Percentiles rank a stretch among this genome's conserved stretches.
These are phyloP conservation scores for Protosalanx chinensis DNA, from an alignment of 2,797 vertebrate species.

Conservation along the genomic window DNA sequence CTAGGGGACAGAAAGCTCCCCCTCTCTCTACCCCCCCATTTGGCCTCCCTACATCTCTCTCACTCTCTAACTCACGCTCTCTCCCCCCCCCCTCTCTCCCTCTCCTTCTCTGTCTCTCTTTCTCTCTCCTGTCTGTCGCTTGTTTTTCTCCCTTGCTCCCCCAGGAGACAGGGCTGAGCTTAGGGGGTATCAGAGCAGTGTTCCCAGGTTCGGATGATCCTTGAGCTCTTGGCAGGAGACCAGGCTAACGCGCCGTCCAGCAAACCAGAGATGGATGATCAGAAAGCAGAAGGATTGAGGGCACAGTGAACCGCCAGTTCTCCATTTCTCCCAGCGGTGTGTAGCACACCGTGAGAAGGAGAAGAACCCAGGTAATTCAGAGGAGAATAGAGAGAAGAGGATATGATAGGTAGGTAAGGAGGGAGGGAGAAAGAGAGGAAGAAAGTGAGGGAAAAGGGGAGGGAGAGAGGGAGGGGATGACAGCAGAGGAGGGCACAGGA, in stretches of 20 bases:
- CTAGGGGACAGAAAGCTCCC: constrained; percentile 5
- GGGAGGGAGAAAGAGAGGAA: too few relatives aligned
- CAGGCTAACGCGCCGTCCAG: constrained; percentile 13
- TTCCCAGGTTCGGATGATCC: constrained; percentile 11
- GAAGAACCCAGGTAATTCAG: constrained; percentile 29
- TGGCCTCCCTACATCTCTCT: not conserved
- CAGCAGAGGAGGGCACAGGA: not conserved
- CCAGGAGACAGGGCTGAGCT: constrained; percentile 3
- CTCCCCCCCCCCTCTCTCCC: too few relatives aligned
- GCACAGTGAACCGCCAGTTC: constrained; percentile 17
- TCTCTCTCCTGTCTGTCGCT: too few relatives aligned
- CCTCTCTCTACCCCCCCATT: not conserved
- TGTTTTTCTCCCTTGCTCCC: not conserved
- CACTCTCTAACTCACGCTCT: not conserved
- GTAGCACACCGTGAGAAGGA: constrained; percentile 9
- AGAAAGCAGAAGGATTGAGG: constrained; percentile 28
- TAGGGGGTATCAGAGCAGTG: constrained; percentile 3
- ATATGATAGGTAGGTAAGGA: too few relatives aligned
- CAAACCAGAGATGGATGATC: constrained; percentile 19
- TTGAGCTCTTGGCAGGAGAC: constrained; percentile 16
- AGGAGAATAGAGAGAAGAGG: not conserved
- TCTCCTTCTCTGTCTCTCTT: too few relatives aligned
- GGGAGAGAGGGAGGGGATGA: too few relatives aligned
- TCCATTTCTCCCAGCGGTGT: constrained; percentile 8
- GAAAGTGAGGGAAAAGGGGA: too few relatives aligned